Percentiles rank a stretch among this genome's conserved stretches.
Evolutionary conservation across 37 sponge, comb jelly and placozoan genomes (phyloP).

Genomic region (Cliona cf. orientalis): DNA sequence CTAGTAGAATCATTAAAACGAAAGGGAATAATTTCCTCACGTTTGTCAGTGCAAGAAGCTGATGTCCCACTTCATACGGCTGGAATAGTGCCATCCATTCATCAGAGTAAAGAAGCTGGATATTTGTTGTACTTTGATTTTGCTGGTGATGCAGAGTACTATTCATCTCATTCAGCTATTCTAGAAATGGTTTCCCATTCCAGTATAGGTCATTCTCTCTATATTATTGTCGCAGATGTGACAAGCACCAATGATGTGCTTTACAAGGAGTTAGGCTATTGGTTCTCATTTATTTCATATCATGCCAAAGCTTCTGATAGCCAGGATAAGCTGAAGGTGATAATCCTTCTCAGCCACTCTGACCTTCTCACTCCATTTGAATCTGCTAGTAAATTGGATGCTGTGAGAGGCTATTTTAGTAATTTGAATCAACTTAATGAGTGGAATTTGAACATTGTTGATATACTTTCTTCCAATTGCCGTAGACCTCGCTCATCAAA

Average conservation of each 20-base stretch:
- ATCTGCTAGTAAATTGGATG: background rate
- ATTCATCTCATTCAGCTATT: conserved; percentile 35
- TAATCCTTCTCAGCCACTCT: conserved; percentile 26
- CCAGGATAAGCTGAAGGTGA: background rate
- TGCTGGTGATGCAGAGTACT: conserved; percentile 57
- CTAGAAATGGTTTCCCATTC: conserved; percentile 7
- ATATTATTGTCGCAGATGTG: conserved; percentile 46
- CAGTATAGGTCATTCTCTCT: background rate
- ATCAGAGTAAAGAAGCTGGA: conserved; percentile 16
- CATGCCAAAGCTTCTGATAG: too few species aligned
- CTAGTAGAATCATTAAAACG: conserved; percentile 45
- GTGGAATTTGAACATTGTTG: too few species aligned
- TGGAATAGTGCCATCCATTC: conserved; percentile 43
- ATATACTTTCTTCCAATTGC: background rate
- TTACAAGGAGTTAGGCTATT: conserved; percentile 5
- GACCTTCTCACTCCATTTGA: background rate
- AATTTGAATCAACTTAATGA: too few species aligned
- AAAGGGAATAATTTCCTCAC: background rate
- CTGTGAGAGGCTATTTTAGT: background rate
- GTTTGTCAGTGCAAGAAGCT: background rate
- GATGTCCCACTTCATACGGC: conserved; percentile 33
- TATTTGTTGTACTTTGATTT: conserved; percentile 50
- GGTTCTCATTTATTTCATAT: conserved; percentile 31
- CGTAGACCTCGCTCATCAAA: background rate
- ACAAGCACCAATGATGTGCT: conserved; percentile 1